A percentile compares a stretch with the other conserved stretches of the same genome.
phyloP scores from a whole-genome alignment of 2,113 vertebrate species.

The Fregetta grallaria region DNA sequence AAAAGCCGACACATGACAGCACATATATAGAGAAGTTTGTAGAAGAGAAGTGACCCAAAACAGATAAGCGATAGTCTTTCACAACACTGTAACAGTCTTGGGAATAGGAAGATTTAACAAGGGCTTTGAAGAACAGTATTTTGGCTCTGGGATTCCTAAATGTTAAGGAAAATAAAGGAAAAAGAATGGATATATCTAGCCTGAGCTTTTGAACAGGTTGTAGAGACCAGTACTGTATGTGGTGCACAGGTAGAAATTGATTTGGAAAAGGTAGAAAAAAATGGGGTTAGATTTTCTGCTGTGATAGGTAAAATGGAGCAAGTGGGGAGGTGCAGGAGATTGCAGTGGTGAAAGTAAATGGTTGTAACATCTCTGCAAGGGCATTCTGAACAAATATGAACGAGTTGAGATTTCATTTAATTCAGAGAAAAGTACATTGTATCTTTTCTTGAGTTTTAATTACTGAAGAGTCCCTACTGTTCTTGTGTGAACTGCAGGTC shows the following conservation, averaged over 20 bases:
- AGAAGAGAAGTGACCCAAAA: neutral
- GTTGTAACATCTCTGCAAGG: neutral
- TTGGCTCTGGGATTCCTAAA: neutral
- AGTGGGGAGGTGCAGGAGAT: neutral
- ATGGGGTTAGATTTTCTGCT: neutral
- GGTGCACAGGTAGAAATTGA: neutral
- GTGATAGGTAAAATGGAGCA: neutral
- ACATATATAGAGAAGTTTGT: neutral
- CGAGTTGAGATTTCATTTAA: neutral
- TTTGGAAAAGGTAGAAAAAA: neutral
- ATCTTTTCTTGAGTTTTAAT: neutral
- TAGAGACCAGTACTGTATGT: neutral
- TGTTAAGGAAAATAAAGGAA: neutral
- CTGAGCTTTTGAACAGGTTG: neutral
- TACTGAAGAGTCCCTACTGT: neutral
- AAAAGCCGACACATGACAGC: neutral
- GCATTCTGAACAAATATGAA: neutral
- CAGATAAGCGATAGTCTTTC: neutral
- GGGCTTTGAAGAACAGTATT: neutral
- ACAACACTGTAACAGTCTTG: neutral
- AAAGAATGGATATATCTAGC: neutral
- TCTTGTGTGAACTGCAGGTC: constrained; percentile 9
- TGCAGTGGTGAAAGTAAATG: neutral
- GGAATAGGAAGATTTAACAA: neutral
- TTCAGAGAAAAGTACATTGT: neutral